phyloP scores from a whole-genome alignment of 2,888 invertebrate species.

The Ectemnius cavifrons region DNA sequence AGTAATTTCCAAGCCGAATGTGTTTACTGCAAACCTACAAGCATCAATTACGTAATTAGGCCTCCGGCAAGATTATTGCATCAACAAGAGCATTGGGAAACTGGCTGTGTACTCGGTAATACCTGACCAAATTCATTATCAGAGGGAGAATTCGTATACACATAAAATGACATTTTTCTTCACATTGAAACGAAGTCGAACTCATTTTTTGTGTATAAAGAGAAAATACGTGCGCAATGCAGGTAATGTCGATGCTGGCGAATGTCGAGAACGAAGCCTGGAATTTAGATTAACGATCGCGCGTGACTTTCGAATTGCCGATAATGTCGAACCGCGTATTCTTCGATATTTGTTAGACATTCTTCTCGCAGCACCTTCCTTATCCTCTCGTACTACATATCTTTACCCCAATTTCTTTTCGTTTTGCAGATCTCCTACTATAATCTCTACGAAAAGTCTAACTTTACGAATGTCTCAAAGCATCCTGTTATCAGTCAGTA shows the following conservation, averaged over 20 bases:
- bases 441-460: too few species aligned
- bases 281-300: conserved; percentile 63
- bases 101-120: too few species aligned
- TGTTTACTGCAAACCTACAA: too few species aligned
- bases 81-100: too few species aligned
- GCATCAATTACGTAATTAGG: too few species aligned
- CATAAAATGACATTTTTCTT: neutral
- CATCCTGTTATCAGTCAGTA: neutral
- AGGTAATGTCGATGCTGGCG: conserved; percentile 38
- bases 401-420: neutral
- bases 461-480: neutral
- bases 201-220: conserved; percentile 51
- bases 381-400: neutral
- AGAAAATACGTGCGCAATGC: too few species aligned
- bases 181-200: conserved; percentile 41
- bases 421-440: too few species aligned
- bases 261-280: conserved; percentile 44
- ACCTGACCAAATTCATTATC: too few species aligned
- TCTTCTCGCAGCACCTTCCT: neutral
- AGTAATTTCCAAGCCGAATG: too few species aligned
- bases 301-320: conserved; percentile 57
- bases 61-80: too few species aligned
- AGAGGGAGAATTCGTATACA: too few species aligned
- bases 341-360: neutral
- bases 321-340: conserved; percentile 2